Conservation (phyloP, 2,113 vertebrate genomes). For the Eulemur macaco region DNA sequence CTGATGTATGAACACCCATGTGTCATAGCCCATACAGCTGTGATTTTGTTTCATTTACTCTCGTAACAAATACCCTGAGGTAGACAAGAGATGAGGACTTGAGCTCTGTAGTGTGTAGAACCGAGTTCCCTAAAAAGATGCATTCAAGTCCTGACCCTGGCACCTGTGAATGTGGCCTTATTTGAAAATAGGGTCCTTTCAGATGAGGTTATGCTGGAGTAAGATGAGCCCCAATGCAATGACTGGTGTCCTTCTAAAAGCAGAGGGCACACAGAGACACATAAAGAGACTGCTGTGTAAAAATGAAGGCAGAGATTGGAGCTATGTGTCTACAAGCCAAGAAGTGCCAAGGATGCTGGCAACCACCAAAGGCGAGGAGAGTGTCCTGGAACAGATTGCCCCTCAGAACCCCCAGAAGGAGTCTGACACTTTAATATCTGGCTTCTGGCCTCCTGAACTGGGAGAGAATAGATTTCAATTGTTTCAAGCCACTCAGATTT, state of each 20-base stretch:
- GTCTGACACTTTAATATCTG: rapidly evolving
- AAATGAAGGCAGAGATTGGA: neutral
- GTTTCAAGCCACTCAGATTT: neutral
- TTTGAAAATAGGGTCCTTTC: neutral
- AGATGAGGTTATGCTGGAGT: neutral
- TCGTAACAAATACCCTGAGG: neutral
- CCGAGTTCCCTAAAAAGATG: neutral
- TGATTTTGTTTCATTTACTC: neutral
- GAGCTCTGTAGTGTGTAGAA: neutral
- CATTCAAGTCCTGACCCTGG: neutral
- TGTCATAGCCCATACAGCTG: no score
- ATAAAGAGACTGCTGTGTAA: rapidly evolving
- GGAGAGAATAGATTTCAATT: neutral
- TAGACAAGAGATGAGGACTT: neutral
- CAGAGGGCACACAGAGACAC: neutral
- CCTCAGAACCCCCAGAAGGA: neutral
- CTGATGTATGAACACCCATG: rapidly evolving
- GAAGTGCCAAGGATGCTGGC: neutral
- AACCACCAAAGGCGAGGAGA: no score
- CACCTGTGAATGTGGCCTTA: neutral
- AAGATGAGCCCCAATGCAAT: neutral
- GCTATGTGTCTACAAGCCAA: neutral
- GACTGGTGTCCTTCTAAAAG: neutral
- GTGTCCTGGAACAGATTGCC: neutral
- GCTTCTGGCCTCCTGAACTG: neutral